These are phyloP conservation scores for Apis laboriosa DNA, from an alignment of 1,140 invertebrate genomes.

Conservation along the genomic window DNA sequence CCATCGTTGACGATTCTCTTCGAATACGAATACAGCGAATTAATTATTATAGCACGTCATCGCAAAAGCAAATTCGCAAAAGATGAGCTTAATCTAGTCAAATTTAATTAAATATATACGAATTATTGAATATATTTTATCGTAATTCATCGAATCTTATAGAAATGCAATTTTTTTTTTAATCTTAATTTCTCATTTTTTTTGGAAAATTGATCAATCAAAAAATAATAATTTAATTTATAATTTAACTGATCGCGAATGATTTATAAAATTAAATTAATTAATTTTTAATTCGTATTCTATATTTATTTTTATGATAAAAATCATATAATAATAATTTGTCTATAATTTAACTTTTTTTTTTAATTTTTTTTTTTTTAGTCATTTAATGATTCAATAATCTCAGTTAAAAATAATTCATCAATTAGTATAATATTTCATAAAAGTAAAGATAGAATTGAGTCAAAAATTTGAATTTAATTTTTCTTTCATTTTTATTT, in stretches of 20 bases:
- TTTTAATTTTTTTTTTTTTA: too few relatives aligned
- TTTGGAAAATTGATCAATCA: too few relatives aligned
- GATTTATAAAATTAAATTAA: too few relatives aligned
- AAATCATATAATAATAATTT: too few relatives aligned
- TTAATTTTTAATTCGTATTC: too few relatives aligned
- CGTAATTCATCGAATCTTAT: constrained; percentile 25
- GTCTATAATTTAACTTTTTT: too few relatives aligned
- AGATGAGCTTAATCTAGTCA: constrained; percentile 36
- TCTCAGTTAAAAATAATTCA: not conserved
- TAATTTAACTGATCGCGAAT: too few relatives aligned
- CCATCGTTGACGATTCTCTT: constrained; percentile 3
- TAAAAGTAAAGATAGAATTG: not conserved
- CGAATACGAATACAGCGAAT: not conserved
- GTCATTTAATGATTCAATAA: too few relatives aligned
- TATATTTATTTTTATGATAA: too few relatives aligned
- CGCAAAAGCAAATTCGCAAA: not conserved
- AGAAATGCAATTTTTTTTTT: not conserved
- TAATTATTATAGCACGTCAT: not conserved
- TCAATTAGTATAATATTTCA: not conserved
- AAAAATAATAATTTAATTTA: too few relatives aligned
- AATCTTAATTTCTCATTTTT: not conserved
- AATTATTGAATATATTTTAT: not conserved
- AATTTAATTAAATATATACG: not conserved
- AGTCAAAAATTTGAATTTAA: not conserved
- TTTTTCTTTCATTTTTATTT: not conserved